Conservation (phyloP, 2,113 vertebrate species). For the Sander lucioperca region DNA sequence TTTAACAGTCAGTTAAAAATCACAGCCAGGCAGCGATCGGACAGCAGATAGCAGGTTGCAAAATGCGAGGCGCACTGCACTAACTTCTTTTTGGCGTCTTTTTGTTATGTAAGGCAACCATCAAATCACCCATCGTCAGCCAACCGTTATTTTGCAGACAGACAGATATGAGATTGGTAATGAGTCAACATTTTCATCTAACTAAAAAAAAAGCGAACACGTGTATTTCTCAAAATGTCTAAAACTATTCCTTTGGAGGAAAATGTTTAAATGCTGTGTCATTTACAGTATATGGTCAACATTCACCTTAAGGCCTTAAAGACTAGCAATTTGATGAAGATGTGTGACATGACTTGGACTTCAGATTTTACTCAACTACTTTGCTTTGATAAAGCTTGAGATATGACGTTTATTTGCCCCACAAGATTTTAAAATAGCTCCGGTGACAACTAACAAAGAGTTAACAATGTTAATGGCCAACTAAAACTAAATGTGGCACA, state of each 20-base stretch:
- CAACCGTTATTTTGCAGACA: too few species aligned
- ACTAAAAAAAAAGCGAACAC: not conserved
- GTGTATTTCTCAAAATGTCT: not conserved
- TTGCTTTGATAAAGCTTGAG: not conserved
- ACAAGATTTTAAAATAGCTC: not conserved
- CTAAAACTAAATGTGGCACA: not conserved
- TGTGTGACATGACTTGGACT: not conserved
- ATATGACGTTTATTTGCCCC: not conserved
- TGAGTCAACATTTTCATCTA: not conserved
- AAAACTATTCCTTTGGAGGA: not conserved
- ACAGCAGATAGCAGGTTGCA: too few species aligned
- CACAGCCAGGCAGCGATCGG: too few species aligned
- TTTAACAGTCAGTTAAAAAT: too few species aligned
- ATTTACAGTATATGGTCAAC: not conserved
- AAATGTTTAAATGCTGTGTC: not conserved
- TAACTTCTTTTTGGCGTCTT: too few species aligned
- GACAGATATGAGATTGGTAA: not conserved
- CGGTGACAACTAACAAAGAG: not conserved
- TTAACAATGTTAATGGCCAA: not conserved
- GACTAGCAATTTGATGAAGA: too few species aligned
- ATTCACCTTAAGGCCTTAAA: too few species aligned
- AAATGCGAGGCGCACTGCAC: too few species aligned
- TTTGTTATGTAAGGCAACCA: too few species aligned
- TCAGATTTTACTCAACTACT: not conserved
- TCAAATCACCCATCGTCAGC: too few species aligned